phyloP scores from a whole-genome alignment of 2,797 vertebrate genomes.

The Tenualosa thibaudeaui region DNA sequence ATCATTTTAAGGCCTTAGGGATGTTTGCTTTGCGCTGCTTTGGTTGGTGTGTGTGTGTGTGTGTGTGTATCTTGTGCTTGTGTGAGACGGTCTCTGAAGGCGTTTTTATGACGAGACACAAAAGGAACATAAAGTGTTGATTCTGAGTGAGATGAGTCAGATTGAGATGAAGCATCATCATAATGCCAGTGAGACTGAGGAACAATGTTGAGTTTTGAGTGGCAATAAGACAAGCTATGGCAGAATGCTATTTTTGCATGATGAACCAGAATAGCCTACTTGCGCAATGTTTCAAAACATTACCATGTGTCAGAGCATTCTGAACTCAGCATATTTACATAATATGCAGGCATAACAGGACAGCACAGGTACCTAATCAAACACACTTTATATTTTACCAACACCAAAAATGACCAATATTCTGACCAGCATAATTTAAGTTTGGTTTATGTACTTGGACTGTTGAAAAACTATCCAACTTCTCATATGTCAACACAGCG shows the following conservation, averaged over 20 bases:
- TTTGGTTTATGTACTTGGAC: too few relatives aligned
- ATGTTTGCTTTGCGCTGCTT: not conserved
- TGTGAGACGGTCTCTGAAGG: not conserved
- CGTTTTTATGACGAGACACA: not conserved
- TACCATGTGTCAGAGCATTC: not conserved
- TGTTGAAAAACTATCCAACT: too few relatives aligned
- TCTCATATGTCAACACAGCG: too few relatives aligned
- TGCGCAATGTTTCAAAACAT: not conserved
- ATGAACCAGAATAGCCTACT: not conserved
- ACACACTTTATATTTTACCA: not conserved
- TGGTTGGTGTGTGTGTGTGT: not conserved
- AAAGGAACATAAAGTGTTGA: not conserved
- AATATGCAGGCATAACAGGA: not conserved
- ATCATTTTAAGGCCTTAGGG: not conserved
- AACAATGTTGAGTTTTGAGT: too few relatives aligned
- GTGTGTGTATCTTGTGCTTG: not conserved
- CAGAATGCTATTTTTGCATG: not conserved
- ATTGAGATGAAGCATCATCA: too few relatives aligned
- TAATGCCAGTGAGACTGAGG: too few relatives aligned
- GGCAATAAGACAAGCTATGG: not conserved
- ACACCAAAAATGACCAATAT: not conserved
- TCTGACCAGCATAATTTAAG: too few relatives aligned
- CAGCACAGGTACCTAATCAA: not conserved
- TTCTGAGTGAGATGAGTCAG: not conserved
- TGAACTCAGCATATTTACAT: not conserved